Evolutionary conservation across 2,797 vertebrate genomes (phyloP).

Genomic region (Sciurus carolinensis): DNA sequence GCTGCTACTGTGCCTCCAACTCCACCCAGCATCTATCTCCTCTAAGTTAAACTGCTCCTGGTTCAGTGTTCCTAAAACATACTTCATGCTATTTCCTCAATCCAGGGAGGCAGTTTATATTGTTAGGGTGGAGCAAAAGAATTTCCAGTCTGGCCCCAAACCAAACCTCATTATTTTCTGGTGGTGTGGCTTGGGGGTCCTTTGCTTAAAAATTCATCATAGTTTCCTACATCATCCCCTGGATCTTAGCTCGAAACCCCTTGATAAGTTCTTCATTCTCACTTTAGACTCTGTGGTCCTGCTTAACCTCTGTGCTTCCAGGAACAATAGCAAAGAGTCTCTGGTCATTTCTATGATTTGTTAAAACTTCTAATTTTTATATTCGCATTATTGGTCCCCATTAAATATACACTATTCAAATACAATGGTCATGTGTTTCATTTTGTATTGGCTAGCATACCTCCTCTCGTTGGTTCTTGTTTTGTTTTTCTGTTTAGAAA

Average conservation of each 20-base stretch:
- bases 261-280: neutral
- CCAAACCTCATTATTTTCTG: neutral
- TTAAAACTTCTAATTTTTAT: constrained; percentile 21
- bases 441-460: neutral
- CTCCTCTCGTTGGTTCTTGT: neutral
- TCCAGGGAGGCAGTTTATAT: neutral
- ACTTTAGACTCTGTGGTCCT: neutral
- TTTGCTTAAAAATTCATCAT: neutral
- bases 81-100: neutral
- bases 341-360: neutral
- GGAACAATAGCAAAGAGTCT: neutral
- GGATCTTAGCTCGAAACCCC: neutral
- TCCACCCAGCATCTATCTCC: neutral
- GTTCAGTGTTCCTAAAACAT: neutral
- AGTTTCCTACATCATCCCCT: neutral
- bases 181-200: neutral
- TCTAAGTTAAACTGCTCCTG: neutral
- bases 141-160: neutral
- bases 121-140: neutral
- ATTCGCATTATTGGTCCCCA: neutral
- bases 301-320: neutral
- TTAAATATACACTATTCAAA: constrained; percentile 5
- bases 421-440: neutral
- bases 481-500: constrained; percentile 2
- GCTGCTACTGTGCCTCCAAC: neutral